Base-by-base conservation (phyloP, 2,888 invertebrate genomes). In the Anagyrus pseudococci region DNA sequence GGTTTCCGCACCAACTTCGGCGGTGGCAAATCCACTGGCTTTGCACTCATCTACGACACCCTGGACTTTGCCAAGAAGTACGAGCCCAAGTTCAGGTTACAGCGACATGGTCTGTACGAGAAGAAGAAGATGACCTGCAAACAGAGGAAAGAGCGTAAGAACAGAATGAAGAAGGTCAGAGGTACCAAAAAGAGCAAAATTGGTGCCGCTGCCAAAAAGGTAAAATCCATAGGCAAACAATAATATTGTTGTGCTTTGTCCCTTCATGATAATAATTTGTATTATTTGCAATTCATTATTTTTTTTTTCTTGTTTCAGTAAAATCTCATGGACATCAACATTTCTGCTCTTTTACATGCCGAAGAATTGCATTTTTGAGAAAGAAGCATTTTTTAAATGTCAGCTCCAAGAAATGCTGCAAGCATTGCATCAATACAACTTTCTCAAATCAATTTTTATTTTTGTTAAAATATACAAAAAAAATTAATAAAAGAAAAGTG, bases 151-250 rank as follows among this genome's bases (percentile, higher is more conserved):
- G 99, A 99, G 87, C 90, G 96, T 76, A 99, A 98, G 88, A 99
- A 99, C 91, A 93, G 98, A 81, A 96, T 98, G 94, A 99, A 99
- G 94, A 99, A 99, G 87, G 97, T 98, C 71, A 89, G 99, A 78
- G 99, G 99, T 83, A 98, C 97, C 72, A 95, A 95, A 85, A 99
- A 99, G 86, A 91, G 93, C 74, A 98, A 98, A 88, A 95, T 98
- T 79, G 98, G 97, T 77, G 91, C 94, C 75, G 89, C 92, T 70
- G 87, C 93, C 77, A 94, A 93, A 85, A 98, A 98, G 90, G 79
- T 80, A 75, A 64, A 53, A n/a, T n/a, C n/a, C n/a, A n/a, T n/a
- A n/a, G n/a, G n/a, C n/a, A n/a, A n/a, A n/a, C n/a, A n/a, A n/a
- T n/a, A n/a, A n/a, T n/a, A n/a, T 29, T 29, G 29, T 37, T 37